Percentiles rank a stretch among this genome's conserved stretches.
phyloP scores from a whole-genome alignment of 2,888 invertebrate genomes.

The Lathronympha strigana region DNA sequence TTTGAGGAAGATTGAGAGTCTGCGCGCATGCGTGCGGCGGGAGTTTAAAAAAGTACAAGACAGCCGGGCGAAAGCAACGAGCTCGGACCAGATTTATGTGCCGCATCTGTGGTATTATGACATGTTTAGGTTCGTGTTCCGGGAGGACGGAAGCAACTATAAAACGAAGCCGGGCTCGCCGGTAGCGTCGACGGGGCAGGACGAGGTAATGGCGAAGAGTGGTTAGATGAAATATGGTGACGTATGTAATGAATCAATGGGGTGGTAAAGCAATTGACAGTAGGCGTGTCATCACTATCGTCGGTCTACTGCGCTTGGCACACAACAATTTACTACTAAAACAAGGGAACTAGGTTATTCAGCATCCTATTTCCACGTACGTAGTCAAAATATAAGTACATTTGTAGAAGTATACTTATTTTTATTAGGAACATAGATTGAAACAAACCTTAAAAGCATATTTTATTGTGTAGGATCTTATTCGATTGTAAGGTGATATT shows the following conservation, averaged over 20 bases:
- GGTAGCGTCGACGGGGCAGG: slow-evolving; percentile 27
- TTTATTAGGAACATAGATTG: too few species aligned
- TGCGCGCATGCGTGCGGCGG: slow-evolving; percentile 72
- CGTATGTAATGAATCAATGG: slow-evolving; percentile 6
- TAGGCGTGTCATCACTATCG: not conserved
- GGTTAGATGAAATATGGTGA: not conserved
- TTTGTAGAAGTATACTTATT: not conserved
- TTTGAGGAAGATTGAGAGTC: slow-evolving; percentile 73
- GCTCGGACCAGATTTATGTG: slow-evolving; percentile 60
- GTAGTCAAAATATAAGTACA: not conserved
- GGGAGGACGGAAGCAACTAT: slow-evolving; percentile 50
- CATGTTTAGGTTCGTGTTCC: slow-evolving; percentile 65
- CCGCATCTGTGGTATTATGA: slow-evolving; percentile 75
- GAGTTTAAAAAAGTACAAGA: slow-evolving; percentile 67
- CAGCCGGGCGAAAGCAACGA: slow-evolving; percentile 56
- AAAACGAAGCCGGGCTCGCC: slow-evolving; percentile 46
- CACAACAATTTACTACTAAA: not conserved
- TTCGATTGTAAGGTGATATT: too few species aligned
- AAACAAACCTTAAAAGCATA: too few species aligned
- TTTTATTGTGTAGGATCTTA: too few species aligned
- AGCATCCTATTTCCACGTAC: too few species aligned
- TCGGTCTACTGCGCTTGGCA: not conserved
- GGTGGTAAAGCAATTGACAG: not conserved
- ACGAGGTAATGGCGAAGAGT: slow-evolving; percentile 12
- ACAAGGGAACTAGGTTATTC: too few species aligned